phyloP scores from a whole-genome alignment of 2,888 invertebrate species.

The Cryptus viduatorius region DNA sequence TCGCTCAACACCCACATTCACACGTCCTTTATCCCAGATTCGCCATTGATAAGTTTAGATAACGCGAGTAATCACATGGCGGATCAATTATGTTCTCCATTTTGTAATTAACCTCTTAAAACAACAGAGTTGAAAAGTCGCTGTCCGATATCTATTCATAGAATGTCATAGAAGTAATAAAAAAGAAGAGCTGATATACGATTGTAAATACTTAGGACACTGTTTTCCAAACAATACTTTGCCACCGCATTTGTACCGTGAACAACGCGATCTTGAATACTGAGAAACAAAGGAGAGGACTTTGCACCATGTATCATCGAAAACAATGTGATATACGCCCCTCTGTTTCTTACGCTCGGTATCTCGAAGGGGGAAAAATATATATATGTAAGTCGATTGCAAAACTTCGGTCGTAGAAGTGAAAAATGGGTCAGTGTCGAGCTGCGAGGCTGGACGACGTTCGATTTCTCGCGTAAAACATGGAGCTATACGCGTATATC shows the following conservation, averaged over 20 bases:
- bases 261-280: no score
- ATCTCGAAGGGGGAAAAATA: neutral
- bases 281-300: no score
- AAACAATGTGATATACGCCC: no score
- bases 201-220: no score
- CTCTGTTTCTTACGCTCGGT: neutral
- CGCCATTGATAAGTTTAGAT: neutral
- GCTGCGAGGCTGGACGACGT: conserved; percentile 6
- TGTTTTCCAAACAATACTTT: no score
- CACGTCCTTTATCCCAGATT: neutral
- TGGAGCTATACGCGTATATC: conserved; percentile 9
- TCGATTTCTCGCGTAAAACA: conserved; percentile 15
- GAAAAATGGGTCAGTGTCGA: conserved; percentile 14
- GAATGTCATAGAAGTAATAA: no score
- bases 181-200: no score
- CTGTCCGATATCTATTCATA: no score
- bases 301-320: no score
- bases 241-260: no score
- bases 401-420: conserved; percentile 2
- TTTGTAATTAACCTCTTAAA: neutral
- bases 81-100: conserved; percentile 34
- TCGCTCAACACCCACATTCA: conserved; percentile 32
- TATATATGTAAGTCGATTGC: neutral
- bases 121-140: no score
- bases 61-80: conserved; percentile 3